These are phyloP conservation scores for Hybos culiciformis DNA, from an alignment of 2,888 invertebrate genomes.

Conservation along the genomic window DNA sequence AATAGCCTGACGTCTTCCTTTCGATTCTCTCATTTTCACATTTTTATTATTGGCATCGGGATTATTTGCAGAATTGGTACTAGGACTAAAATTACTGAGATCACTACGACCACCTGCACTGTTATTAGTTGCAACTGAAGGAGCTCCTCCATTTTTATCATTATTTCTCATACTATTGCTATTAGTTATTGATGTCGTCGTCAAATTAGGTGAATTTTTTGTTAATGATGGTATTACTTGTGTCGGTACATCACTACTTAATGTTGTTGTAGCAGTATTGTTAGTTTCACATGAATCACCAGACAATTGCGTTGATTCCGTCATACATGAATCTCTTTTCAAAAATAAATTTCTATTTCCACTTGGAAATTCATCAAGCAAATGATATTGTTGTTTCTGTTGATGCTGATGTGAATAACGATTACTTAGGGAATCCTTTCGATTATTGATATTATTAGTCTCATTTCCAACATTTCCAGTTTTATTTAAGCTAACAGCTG, in stretches of 20 bases:
- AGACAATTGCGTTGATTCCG: conserved; percentile 32
- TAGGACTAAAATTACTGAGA: background rate
- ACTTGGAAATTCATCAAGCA: conserved; percentile 9
- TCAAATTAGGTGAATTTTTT: background rate
- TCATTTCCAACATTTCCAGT: conserved; percentile 4
- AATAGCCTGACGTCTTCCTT: conserved; percentile 29
- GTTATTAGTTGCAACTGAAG: conserved; percentile 1
- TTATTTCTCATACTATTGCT: conserved; percentile 8
- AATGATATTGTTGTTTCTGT: background rate
- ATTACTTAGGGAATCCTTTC: background rate
- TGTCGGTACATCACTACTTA: conserved; percentile 18
- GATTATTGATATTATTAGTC: background rate
- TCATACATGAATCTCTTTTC: conserved; percentile 33
- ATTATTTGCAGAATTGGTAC: too few species aligned
- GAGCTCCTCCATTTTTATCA: conserved; percentile 7
- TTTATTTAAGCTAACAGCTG: background rate
- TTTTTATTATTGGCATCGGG: background rate
- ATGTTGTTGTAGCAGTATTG: conserved; percentile 24
- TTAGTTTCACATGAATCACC: conserved; percentile 30
- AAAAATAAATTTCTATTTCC: conserved; percentile 13
- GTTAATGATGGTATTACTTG: background rate
- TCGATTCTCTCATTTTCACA: too few species aligned
- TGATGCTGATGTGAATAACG: background rate
- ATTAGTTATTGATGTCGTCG: conserved; percentile 8
- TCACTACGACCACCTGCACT: conserved; percentile 5